Percentiles rank a stretch among this genome's conserved stretches.
Evolutionary conservation across 2,797 vertebrate species (phyloP).

Genomic region (Esox masquinongy): DNA sequence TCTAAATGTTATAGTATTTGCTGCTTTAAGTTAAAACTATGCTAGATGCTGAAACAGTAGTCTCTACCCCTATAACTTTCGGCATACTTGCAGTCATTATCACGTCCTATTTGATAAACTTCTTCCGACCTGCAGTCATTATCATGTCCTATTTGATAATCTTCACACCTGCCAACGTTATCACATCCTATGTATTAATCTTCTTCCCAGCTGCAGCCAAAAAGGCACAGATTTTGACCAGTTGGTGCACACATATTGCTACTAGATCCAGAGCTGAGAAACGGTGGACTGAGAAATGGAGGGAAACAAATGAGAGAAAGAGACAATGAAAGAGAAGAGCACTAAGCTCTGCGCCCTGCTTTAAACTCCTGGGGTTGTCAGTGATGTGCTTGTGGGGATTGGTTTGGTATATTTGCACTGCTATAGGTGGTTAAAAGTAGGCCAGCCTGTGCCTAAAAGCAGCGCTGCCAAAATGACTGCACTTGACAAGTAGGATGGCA

Average conservation of each 20-base stretch:
- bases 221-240: background rate
- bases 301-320: slow-evolving; percentile 21
- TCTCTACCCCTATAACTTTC: slow-evolving; percentile 54
- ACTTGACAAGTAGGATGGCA: slow-evolving; percentile 51
- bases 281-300: background rate
- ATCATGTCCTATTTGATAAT: background rate
- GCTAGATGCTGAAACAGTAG: slow-evolving; percentile 33
- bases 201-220: background rate
- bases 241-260: background rate
- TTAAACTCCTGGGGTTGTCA: slow-evolving; percentile 51
- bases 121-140: no score
- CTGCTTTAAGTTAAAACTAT: no score
- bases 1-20: no score
- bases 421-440: slow-evolving; percentile 52
- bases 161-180: background rate
- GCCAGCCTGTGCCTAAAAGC: slow-evolving; percentile 55
- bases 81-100: slow-evolving; percentile 23
- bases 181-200: background rate
- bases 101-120: background rate
- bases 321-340: slow-evolving; percentile 28
- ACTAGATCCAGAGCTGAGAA: background rate
- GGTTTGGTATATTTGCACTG: slow-evolving; percentile 54
- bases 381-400: slow-evolving; percentile 39
- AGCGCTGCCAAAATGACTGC: slow-evolving; percentile 39
- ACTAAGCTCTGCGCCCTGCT: background rate